Base-by-base conservation (phyloP, 2,888 invertebrate genomes). In the Nezara viridula region DNA sequence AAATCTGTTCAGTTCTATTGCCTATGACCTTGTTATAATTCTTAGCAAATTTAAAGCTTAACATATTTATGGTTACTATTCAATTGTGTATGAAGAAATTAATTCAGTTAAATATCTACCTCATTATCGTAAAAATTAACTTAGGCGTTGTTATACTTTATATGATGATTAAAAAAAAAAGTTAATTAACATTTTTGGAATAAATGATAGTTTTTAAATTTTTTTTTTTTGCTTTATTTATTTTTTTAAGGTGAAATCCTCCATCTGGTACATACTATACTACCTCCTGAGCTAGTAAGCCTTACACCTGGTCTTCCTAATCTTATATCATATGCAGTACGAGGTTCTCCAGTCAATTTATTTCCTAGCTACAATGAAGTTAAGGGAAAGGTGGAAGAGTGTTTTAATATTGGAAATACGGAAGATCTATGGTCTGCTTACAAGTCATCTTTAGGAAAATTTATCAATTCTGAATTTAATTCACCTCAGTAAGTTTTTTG, bases 261-360 rank as follows among this genome's bases (percentile, higher is more conserved):
- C 92, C 97, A 98, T 93, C 94, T 98, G 92, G 96, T 96, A 92
- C 97, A 98, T 93, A 94, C 96, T 88, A 95, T 98, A 91, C 94
- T 98, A 92, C 98, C 98, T 89, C 95, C 97, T 86, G 97, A 98
- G 92, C 96, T 97, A 92, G 96, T 96, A 93, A 96, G 96, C 92
- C 94, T 96, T 90, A 96, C 96, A 89, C 96, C 98, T 37, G 96
- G 98, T 32, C 94, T 98, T 92, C 98, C 98, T 14, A 95, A 96
- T 90, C 94, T 98, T 88, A 94, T 98, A 92, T 95, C 96, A 4
- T 96, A 97, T 92, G 98, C 92, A 55, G 91, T 92, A n/a, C 90
- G 91, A 86, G 92, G 92, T 21, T 91, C 91, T 27, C 91, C 91
- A 0, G 88, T 90, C 27, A 91, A 89, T 60, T 50, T 89, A n/a